phyloP scores from a whole-genome alignment of 2,113 vertebrate species.

The Halichoeres trimaculatus region DNA sequence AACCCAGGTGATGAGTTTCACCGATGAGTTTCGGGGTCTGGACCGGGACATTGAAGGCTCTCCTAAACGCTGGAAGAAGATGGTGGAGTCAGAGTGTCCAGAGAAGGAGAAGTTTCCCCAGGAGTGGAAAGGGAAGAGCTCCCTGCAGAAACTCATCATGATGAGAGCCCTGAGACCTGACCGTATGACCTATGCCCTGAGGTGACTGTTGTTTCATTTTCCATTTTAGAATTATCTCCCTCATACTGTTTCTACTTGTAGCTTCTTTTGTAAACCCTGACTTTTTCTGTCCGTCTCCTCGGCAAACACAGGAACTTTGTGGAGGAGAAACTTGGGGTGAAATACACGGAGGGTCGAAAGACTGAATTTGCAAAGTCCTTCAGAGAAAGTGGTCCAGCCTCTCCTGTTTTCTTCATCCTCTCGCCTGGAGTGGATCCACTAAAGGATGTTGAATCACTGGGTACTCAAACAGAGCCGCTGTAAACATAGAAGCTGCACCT shows the following conservation, averaged over 20 bases:
- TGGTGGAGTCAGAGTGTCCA: slow-evolving; percentile 82
- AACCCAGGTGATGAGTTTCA: slow-evolving; percentile 80
- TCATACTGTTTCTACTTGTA: too few species aligned
- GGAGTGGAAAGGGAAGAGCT: slow-evolving; percentile 84
- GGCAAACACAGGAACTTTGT: slow-evolving; percentile 81
- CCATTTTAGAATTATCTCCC: too few species aligned
- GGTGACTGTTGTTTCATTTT: slow-evolving; percentile 48
- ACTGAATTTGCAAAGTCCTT: slow-evolving; percentile 82
- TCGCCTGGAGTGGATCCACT: slow-evolving; percentile 80
- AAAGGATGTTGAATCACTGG: slow-evolving; percentile 79
- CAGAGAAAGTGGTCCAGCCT: slow-evolving; percentile 81
- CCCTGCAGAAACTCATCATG: slow-evolving; percentile 83
- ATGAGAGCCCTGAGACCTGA: slow-evolving; percentile 80
- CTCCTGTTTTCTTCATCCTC: slow-evolving; percentile 80
- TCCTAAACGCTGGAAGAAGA: slow-evolving; percentile 82
- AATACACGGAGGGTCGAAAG: slow-evolving; percentile 83
- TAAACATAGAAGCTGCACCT: neutral
- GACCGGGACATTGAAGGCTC: slow-evolving; percentile 85
- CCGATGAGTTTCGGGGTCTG: slow-evolving; percentile 82
- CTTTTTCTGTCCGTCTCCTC: slow-evolving; percentile 14
- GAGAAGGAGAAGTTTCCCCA: slow-evolving; percentile 85
- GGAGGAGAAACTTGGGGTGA: slow-evolving; percentile 82
- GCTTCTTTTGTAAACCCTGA: neutral
- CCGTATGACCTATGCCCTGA: slow-evolving; percentile 81
- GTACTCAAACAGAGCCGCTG: slow-evolving; percentile 54